Evolutionary conservation across 2,797 vertebrate genomes (phyloP), one percentile per base, ranked within the genome.

Genomic region (Pseudochromis fuscus): DNA sequence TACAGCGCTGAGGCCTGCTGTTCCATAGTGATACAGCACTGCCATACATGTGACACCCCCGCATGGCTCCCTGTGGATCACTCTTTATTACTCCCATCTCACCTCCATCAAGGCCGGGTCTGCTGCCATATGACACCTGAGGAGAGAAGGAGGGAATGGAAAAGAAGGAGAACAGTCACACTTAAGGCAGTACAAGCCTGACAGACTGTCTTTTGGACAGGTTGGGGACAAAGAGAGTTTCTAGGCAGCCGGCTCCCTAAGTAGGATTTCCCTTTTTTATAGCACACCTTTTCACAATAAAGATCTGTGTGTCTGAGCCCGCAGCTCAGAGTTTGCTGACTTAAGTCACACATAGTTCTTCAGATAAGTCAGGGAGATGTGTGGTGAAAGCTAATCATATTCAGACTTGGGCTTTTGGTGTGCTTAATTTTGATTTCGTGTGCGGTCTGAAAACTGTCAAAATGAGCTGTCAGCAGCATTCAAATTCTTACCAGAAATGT

Each of bases 161-260:
- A 84, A 76, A 85, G 75, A 85, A 75, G 80, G 77, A 93, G 93
- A 94, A 92, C 91, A 89, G 87, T 91, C 83, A 87, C 90, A 94
- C 88, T 90, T 91, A 92, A 66, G 68, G 72, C 72, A 76, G 59
- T 72, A 81, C 73, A 77, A 85, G 64, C 51, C 70, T 86, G 82
- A 81, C 86, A 82, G 81, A 86, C 82, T 83, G 80, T 87, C 83
- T 83, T 77, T 79, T 84, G 82, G 81, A 86, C 84, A 83, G 81
- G 75, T 71, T 69, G 58, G 77, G 72, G 78, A 87, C 76, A 88
- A 77, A 84, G 79, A 87, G 50, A 68, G 35, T 82, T 87, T 85
- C 62, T 19, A 80, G 81, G 72, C 74, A 86, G 75, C 74, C 71
- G 49, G 75, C 76, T 85, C 67, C 72, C 62, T 69, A 73, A 88